phyloP scores from a whole-genome alignment of 2,113 vertebrate genomes.

The Mionectes macconnelli region DNA sequence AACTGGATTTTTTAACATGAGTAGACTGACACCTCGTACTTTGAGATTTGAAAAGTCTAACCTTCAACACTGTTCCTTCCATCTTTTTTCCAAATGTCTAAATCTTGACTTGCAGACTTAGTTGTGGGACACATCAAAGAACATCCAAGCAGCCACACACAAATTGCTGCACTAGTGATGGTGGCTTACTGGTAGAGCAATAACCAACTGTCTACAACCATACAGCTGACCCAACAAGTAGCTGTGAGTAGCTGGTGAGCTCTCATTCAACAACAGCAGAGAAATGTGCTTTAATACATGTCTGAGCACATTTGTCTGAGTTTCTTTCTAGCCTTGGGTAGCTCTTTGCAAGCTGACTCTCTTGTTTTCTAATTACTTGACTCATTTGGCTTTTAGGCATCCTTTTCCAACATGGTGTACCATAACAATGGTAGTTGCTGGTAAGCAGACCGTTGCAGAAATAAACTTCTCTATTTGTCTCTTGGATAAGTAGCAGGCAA shows the following conservation, averaged over 20 bases:
- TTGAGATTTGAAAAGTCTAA: slow-evolving; percentile 71
- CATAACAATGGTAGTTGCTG: background rate
- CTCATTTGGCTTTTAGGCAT: background rate
- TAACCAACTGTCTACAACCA: background rate
- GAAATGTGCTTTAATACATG: rapidly evolving
- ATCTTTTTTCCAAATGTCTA: slow-evolving; percentile 19
- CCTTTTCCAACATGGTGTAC: background rate
- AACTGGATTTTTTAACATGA: slow-evolving; percentile 68
- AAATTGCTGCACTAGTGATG: background rate
- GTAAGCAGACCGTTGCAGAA: background rate
- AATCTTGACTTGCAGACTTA: background rate
- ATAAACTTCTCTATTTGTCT: background rate
- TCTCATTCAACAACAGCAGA: background rate
- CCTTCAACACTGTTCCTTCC: slow-evolving; percentile 49
- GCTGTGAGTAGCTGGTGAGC: background rate
- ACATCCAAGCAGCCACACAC: background rate
- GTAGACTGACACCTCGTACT: slow-evolving; percentile 68
- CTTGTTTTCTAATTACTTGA: background rate
- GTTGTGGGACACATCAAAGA: background rate
- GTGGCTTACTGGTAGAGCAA: background rate
- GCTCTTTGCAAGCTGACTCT: background rate
- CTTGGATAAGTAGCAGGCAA: background rate
- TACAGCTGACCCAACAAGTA: background rate
- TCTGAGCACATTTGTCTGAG: background rate
- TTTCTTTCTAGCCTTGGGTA: background rate